phyloP scores from a whole-genome alignment of 2,888 invertebrate genomes.

The Periphyllus acericola region DNA sequence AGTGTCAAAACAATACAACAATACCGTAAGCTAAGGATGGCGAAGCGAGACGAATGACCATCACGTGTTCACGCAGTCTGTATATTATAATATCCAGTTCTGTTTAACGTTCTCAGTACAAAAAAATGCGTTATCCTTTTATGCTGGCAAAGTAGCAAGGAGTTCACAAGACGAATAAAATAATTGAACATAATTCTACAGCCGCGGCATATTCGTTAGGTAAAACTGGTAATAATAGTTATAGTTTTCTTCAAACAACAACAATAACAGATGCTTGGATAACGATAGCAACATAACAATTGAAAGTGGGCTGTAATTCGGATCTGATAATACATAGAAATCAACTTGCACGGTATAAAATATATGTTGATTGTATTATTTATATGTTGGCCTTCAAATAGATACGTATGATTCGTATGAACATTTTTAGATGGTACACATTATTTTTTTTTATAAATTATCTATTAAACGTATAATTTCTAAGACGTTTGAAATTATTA shows the following conservation, averaged over 20 bases:
- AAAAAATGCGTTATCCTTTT: neutral
- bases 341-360: neutral
- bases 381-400: neutral
- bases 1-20: neutral
- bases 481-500: neutral
- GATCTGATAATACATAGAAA: neutral
- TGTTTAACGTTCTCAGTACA: neutral
- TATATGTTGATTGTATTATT: no score
- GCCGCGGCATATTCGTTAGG: no score
- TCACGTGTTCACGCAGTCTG: neutral
- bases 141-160: neutral
- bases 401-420: neutral
- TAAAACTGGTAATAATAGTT: neutral
- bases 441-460: neutral
- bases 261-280: neutral
- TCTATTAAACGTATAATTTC: neutral
- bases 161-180: neutral
- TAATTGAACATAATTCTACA: neutral
- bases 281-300: neutral
- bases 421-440: neutral
- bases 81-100: neutral
- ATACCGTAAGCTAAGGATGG: neutral
- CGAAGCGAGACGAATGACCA: neutral
- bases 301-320: neutral
- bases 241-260: neutral